A percentile compares a stretch with the other conserved stretches of the same genome.
These are phyloP conservation scores for Trichoplusia ni DNA, from an alignment of 1,140 invertebrate species.

Conservation along the genomic window DNA sequence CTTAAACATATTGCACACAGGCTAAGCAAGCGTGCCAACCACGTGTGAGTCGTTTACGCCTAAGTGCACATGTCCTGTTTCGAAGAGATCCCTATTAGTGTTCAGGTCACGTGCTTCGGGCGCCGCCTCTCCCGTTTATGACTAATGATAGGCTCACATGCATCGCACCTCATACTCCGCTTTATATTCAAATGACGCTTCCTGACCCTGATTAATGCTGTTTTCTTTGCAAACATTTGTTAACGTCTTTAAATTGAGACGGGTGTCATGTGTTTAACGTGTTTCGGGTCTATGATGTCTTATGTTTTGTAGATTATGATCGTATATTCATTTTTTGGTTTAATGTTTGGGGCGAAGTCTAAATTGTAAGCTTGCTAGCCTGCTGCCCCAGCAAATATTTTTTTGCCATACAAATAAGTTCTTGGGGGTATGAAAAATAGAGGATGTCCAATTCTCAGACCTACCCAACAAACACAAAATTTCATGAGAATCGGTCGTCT, in stretches of 20 bases:
- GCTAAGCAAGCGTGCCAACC: conserved; percentile 2
- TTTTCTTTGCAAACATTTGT: conserved; percentile 66
- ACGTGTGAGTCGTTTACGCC: conserved; percentile 38
- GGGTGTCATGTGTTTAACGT: conserved; percentile 32
- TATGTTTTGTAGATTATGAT: neutral
- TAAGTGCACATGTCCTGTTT: conserved; percentile 45
- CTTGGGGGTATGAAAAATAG: no score
- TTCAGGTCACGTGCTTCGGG: conserved; percentile 59
- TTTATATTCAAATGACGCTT: conserved; percentile 78
- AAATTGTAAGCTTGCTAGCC: no score
- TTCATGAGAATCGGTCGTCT: no score
- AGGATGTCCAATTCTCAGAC: no score
- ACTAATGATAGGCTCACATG: conserved; percentile 72
- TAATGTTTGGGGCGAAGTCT: no score
- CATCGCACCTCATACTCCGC: conserved; percentile 56
- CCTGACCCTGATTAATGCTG: conserved; percentile 74
- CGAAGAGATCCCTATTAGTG: conserved; percentile 39
- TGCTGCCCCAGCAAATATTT: no score
- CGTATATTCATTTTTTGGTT: neutral
- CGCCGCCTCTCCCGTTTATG: conserved; percentile 54
- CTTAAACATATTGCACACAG: neutral
- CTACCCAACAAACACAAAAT: no score
- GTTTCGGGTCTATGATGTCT: neutral
- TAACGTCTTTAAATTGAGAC: conserved; percentile 49
- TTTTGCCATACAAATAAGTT: no score